Evolutionary conservation across 2,113 vertebrate species (phyloP).

Genomic region (Actinemys pallida): DNA sequence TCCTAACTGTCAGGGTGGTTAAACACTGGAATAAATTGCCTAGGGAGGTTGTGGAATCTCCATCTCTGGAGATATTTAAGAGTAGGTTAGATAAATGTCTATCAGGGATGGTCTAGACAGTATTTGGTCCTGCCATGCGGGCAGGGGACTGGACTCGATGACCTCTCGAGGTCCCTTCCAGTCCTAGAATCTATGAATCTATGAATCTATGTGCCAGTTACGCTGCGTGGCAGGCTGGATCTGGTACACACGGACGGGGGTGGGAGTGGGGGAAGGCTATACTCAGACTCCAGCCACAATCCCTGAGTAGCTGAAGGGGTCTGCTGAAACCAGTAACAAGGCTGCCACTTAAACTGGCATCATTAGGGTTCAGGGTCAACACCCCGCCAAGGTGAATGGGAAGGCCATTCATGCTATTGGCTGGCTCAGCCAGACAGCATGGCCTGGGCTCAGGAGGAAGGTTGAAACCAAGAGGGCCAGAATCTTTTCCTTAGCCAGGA

Average conservation of each 20-base stretch:
- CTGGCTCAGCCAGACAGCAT: background rate
- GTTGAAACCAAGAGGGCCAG: background rate
- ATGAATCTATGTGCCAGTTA: no score
- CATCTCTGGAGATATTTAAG: no score
- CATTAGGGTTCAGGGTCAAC: slow-evolving; percentile 3
- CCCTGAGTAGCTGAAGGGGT: background rate
- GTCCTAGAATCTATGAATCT: no score
- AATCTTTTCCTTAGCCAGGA: background rate
- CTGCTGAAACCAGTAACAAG: background rate
- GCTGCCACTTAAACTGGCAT: background rate
- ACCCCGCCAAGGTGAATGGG: background rate
- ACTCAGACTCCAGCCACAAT: background rate
- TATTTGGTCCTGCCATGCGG: no score
- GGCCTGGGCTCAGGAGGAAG: background rate
- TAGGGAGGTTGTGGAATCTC: no score
- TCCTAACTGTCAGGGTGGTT: no score
- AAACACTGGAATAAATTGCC: no score
- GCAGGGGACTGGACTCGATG: no score
- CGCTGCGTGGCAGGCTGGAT: background rate
- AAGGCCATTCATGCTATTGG: background rate
- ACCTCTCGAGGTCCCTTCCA: no score
- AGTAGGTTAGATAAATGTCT: no score
- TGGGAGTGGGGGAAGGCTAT: background rate
- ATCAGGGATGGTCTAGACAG: no score
- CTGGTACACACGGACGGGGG: no score